Evolutionary conservation across 2,888 invertebrate genomes (phyloP).

Genomic region (Lasioglossum pauxillum): DNA sequence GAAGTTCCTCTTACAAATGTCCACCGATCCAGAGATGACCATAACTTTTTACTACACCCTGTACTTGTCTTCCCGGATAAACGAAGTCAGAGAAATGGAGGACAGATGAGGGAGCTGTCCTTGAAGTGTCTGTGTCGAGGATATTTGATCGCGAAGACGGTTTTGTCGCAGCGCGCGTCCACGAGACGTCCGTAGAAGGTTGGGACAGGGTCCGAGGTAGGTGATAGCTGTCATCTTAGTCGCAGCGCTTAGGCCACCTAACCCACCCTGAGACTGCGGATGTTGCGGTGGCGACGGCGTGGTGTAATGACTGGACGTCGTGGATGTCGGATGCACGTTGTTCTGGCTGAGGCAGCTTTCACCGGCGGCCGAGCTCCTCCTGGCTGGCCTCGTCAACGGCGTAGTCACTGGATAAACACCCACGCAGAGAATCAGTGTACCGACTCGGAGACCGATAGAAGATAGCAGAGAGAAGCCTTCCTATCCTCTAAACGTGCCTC

Average conservation of each 20-base stretch:
- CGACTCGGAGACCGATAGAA: slow-evolving; percentile 36
- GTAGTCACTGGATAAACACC: slow-evolving; percentile 77
- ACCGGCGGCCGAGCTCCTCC: slow-evolving; percentile 81
- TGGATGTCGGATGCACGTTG: slow-evolving; percentile 79
- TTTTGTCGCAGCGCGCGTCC: not conserved
- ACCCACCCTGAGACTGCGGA: slow-evolving; percentile 79
- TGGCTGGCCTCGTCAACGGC: slow-evolving; percentile 78
- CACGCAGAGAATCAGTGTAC: slow-evolving; percentile 48
- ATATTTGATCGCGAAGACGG: not conserved
- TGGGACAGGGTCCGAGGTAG: not conserved
- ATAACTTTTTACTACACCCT: too few species aligned
- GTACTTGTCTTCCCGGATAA: too few species aligned
- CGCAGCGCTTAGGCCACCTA: not conserved
- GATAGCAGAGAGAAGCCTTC: slow-evolving; percentile 22
- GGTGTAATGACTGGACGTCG: slow-evolving; percentile 84
- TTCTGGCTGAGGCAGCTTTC: slow-evolving; percentile 80
- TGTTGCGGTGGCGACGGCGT: slow-evolving; percentile 84
- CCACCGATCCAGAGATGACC: too few species aligned
- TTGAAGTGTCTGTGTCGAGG: too few species aligned
- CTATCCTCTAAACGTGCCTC: slow-evolving; percentile 49
- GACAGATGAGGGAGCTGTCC: not conserved
- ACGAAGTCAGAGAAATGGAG: not conserved
- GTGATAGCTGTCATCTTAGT: not conserved
- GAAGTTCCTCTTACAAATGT: too few species aligned
- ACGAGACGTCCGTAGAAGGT: not conserved